Base-by-base conservation (phyloP, 2,113 vertebrate species). In the Amazona guildingii region DNA sequence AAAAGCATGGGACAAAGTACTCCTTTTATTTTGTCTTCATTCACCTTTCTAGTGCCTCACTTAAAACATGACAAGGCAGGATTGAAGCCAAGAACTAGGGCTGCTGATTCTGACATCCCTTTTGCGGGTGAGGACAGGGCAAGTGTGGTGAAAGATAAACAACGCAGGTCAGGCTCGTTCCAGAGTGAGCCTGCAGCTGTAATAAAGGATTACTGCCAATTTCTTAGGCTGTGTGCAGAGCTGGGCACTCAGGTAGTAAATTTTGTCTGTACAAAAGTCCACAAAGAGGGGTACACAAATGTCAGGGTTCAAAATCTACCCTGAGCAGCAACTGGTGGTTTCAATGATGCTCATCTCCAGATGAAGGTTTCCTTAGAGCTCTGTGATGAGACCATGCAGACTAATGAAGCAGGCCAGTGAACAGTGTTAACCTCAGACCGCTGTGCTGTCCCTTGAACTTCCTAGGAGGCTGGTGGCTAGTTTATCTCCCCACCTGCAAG, bases 141-240 rank as follows among this genome's bases (percentile, higher is more conserved):
- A 48, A 62, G 54, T 24, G 25, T 41, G 19, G 17, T 2, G 1
- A 21, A 33, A 23, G 25, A 52, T 20, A 35, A 82, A 44, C 35
- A 29, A 16, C 4, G 24, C n/a, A 14, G 19, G 70, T 33, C 31
- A 35, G 63, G 24, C n/a, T 67, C 10, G 10, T 95, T 84, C 51
- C 81, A 75, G 91, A 86, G 92, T 59, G 49, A 83, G n/a, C 82
- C 75, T 49, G 46, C 9, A 2, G 90, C 79, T 63, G 63, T 70
- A 91, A 74, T 95, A 88, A 91, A 83, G 63, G 46, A 49, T 92
- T 94, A 92, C 90, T 92, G 72, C 67, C 70, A 83, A 51, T 90
- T 95, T 88, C 66, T 90, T 70, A 61, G 63, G 15, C 89, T 51
- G 51, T 13, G 24, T 4, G 6, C 63, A 44, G 72, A 67, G 6